Base-by-base conservation (phyloP, 1,140 invertebrate species). In the Drosophila micromelanica region DNA sequence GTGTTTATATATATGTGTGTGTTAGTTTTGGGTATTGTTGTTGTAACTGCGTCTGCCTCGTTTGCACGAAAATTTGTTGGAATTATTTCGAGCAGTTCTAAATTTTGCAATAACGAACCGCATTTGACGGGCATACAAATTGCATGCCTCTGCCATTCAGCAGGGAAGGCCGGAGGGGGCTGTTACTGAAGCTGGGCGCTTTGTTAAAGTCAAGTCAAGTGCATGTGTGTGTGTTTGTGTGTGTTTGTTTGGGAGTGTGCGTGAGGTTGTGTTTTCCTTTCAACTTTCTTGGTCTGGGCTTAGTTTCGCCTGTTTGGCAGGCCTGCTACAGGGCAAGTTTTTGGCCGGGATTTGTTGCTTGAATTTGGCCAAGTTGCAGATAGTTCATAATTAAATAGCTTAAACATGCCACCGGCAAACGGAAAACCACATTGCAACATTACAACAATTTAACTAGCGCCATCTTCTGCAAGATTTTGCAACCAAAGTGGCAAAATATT, bases 21-120 rank as follows among this genome's bases (percentile, higher is more conserved):
- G 49, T 60, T 60, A 40, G 57, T 40, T 54, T 55, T 52, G n/a
- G 46, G 37, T 56, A 23, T 57, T 67, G 62, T 52, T 76, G 76
- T 30, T 78, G 60, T 63, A 46, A 63, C 67, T 69, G 61, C 69
- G 76, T 87, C 84, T 76, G 82, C 68, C 65, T 89, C 84, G 84
- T 89, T 87, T 87, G 84, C 76, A 77, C 68, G 76, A 76, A 87
- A 87, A 87, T 87, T 87, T 87, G 76, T 70, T 84, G 76, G 73
- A 89, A 82, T 87, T 87, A 87, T 87, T 87, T 87, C 84, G 79
- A 89, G 84, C 76, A 87, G 84, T 80, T 87, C 84, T 84, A 89
- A 87, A 87, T 89, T 87, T 87, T 65, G 84, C 76, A 89, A 87
- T 87, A 89, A 87, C 82, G 84, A 87, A 73, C 71, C 79, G 76